A percentile compares a stretch with the other conserved stretches of the same genome.
Evolutionary conservation across 1,140 invertebrate species (phyloP).

Genomic region (Asobara japonica): DNA sequence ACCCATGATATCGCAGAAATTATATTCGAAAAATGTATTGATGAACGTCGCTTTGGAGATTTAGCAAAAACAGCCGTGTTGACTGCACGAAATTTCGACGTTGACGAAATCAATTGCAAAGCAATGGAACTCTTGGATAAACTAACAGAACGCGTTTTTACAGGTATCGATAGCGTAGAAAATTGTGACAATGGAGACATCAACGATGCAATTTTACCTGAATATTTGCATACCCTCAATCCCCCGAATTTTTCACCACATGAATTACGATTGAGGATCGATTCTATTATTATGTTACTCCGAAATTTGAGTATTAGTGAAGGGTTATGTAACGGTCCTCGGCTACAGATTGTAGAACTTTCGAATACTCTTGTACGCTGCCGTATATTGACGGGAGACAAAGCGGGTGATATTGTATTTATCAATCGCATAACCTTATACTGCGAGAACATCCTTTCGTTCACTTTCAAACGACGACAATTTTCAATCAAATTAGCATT

Average conservation of each 20-base stretch:
- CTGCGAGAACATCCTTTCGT: no score
- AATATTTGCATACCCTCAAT: constrained; percentile 30
- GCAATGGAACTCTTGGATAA: constrained; percentile 27
- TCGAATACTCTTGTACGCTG: constrained; percentile 28
- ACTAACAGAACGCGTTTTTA: constrained; percentile 6
- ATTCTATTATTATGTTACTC: constrained; percentile 24
- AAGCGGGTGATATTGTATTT: no score
- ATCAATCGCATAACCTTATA: no score
- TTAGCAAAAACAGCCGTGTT: no score
- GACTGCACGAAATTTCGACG: no score
- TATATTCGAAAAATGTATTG: constrained; percentile 4
- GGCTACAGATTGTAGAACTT: constrained; percentile 32
- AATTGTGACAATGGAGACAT: neutral
- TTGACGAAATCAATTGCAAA: constrained; percentile 30
- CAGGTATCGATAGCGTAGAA: no score
- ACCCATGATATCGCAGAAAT: constrained; percentile 1
- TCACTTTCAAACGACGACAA: no score
- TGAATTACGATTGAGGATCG: constrained; percentile 18
- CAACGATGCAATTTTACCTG: constrained; percentile 14
- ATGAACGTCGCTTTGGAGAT: no score
- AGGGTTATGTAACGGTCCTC: constrained; percentile 34
- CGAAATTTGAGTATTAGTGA: constrained; percentile 20
- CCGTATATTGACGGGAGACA: constrained; percentile 19
- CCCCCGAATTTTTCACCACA: neutral
- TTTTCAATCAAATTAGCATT: no score